Conservation (phyloP, 2,797 vertebrate genomes). For the Mallotus villosus region DNA sequence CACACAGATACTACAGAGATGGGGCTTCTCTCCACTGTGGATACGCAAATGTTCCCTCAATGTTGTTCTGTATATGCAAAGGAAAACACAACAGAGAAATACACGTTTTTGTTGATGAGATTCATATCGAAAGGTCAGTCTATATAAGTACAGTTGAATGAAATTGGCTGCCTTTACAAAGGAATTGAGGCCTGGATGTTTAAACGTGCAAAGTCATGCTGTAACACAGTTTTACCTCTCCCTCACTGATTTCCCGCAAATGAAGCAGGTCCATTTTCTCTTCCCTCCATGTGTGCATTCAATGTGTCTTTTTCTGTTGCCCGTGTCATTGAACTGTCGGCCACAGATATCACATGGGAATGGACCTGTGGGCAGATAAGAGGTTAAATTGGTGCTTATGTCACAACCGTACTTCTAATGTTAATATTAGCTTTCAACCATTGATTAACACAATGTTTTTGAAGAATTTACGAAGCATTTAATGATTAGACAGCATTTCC, state of each 20-base stretch:
- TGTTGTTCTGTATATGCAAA: slow-evolving; percentile 81
- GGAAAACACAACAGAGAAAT: not conserved
- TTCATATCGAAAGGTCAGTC: not conserved
- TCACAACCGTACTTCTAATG: not conserved
- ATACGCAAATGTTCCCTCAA: slow-evolving; percentile 95
- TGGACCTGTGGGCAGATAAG: slow-evolving; percentile 76
- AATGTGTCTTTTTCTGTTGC: slow-evolving; percentile 94
- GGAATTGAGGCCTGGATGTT: not conserved
- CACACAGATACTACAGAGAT: slow-evolving; percentile 96
- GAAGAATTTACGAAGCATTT: not conserved
- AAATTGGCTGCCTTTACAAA: not conserved
- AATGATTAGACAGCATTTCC: not conserved
- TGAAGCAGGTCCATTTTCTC: slow-evolving; percentile 94
- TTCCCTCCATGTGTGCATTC: slow-evolving; percentile 98
- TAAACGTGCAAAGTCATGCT: not conserved
- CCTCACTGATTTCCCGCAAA: slow-evolving; percentile 95
- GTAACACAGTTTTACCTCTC: slow-evolving; percentile 80
- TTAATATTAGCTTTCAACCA: not conserved
- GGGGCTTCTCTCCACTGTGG: slow-evolving; percentile 97
- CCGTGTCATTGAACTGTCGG: slow-evolving; percentile 96
- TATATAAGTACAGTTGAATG: not conserved
- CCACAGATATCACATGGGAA: slow-evolving; percentile 98
- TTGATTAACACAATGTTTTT: not conserved
- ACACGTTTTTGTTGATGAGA: not conserved
- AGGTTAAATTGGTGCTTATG: not conserved